Evolutionary conservation across 2,113 vertebrate species (phyloP), one percentile per base, ranked within the genome.

Genomic region (Thamnaconus septentrionalis): DNA sequence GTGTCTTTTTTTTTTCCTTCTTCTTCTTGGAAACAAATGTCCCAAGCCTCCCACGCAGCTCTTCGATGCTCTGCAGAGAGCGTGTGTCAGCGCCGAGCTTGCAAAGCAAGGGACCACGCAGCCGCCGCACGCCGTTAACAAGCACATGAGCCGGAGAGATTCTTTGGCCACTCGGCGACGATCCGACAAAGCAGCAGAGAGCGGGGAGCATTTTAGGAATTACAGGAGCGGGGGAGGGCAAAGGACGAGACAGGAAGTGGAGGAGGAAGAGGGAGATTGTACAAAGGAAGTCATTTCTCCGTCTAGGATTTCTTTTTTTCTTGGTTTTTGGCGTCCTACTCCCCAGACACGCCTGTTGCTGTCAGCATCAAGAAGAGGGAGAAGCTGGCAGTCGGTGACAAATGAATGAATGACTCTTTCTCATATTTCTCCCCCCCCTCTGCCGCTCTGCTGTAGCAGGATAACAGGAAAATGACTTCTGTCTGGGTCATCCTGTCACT

Each of bases 321-420:
- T 31, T 31, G 18, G 18, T 31, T 31, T 31, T 31, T 56, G 5
- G 3, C 50, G 64, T 60, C 59, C 70, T 58, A 57, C 31, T 72
- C 44, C 71, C 12, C 3, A 2, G 62, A 53, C 5, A 41, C 5
- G 4, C 49, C 53, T 54, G 45, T n/a, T 48, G 7, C 72, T 60
- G 54, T 69, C 56, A 56, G 68, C 43, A 8, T 67, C 1, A 31
- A 71, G 52, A 18, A 57, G 56, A 71, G 64, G 56, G 61, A 3
- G 1, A n/a, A 41, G 50, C 54, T 31, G 64, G 69, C 78, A 76
- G 73, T 58, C 50, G 75, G 66, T 31, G 18, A 31, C 18, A 84
- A 68, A 65, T 67, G 78, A 85, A 85, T 77, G 73, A 79, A 77
- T 59, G 77, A 77, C 53, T 82, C 76, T 66, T 75, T 64, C 44